Evolutionary conservation across 2,888 invertebrate species (phyloP), one percentile per base, ranked within the genome.

Genomic region (Tachina grossa): DNA sequence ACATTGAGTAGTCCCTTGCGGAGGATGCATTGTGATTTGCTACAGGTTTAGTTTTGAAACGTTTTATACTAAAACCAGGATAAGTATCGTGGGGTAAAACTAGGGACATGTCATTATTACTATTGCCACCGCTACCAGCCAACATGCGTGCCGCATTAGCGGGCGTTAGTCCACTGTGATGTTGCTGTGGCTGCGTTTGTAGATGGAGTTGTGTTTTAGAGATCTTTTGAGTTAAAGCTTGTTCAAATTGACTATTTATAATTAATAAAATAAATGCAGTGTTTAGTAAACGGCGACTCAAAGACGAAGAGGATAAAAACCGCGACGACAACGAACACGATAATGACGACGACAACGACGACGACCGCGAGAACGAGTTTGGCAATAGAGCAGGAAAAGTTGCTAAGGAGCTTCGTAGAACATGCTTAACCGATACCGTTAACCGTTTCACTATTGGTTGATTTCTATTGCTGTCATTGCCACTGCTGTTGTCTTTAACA

Each of bases 21-120:
- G 83, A 87, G 41, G 75, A 61, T 39, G 85, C 88, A 69, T 86
- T 82, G 14, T 47, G 45, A 41, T 57, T 66, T 22, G n/a, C 55
- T 22, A 90, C 79, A 9, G 91, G 91, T 86, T 89, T 89, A n/a
- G 93, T 92, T 87, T 94, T 94, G 93, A 97, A 96, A 90, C 96
- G 95, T 92, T 96, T 96, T 90, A 97, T 96, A 91, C 96, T 97
- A 93, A 96, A 97, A 69, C 97, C 97, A 4, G 97, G 97, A 91
- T 97, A 96, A 88, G 97, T 96, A 92, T 98, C 97, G 93, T 97
- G 97, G 69, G 97, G 97, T 91, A 97, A 94, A 90, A 97, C 95
- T 86, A 93, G 88, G 14, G 93, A 92, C 90, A 93, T 90, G 65
- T 91, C 91, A 83, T 91, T 92, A 82, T 88, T 89, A 47, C 83